Evolutionary conservation across 2,797 vertebrate genomes (phyloP).

Genomic region (Pseudomugil gertrudae): DNA sequence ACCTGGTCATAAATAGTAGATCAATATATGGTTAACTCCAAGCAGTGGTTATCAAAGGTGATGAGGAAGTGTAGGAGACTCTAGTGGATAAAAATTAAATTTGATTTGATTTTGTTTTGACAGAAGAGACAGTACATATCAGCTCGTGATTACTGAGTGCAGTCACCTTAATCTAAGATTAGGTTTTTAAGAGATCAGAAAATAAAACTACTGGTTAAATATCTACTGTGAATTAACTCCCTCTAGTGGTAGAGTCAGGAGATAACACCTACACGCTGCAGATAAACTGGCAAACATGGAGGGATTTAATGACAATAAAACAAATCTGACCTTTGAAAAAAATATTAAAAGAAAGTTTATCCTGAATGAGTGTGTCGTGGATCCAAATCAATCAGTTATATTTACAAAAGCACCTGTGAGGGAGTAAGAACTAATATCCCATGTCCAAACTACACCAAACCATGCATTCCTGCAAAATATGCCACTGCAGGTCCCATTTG

Average conservation of each 20-base stretch:
- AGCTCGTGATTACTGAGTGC: conserved; percentile 24
- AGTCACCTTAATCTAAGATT: conserved; percentile 6
- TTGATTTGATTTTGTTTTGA: conserved; percentile 8
- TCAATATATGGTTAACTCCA: conserved; percentile 32
- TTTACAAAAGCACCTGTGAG: conserved; percentile 15
- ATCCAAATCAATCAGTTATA: neutral
- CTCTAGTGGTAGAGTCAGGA: conserved; percentile 41
- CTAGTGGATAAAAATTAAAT: neutral
- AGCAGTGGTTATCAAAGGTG: neutral
- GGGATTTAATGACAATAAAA: conserved; percentile 8
- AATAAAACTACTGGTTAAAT: conserved; percentile 8
- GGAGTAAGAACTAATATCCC: conserved; percentile 9
- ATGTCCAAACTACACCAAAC: conserved; percentile 32
- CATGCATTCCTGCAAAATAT: conserved; percentile 35
- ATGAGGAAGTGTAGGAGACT: neutral
- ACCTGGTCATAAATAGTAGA: conserved; percentile 29
- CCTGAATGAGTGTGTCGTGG: neutral
- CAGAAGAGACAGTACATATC: conserved; percentile 11
- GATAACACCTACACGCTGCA: neutral
- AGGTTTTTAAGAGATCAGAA: neutral
- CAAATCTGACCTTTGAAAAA: neutral
- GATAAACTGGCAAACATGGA: conserved; percentile 5
- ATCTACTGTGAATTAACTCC: conserved; percentile 4
- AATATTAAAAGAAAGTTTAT: conserved; percentile 6
- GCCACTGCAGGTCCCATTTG: conserved; percentile 3